Evolutionary conservation across 2,888 invertebrate genomes (phyloP), one percentile per base, ranked within the genome.

Genomic region (Dascillus cervinus): DNA sequence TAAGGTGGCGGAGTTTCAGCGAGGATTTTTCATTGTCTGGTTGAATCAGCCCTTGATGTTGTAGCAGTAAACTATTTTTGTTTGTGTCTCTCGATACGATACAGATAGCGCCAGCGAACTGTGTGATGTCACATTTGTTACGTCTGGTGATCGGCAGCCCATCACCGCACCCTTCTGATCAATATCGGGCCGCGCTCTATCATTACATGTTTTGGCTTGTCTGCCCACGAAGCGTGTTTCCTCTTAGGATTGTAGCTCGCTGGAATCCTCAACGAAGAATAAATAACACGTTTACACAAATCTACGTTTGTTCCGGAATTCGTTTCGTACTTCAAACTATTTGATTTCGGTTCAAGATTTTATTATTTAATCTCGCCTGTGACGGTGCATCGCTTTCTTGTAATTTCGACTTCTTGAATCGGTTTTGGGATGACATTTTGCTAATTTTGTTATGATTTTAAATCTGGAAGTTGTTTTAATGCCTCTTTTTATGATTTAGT

Each of bases 51-150:
- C 46, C 43, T 43, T 42, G 40, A 41, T 38, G 41, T n/a, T n/a
- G n/a, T 43, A 37, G 40, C 40, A 41, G 43, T 46, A 44, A 44
- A 46, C 48, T 44, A 47, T 49, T 49, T 49, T 46, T 44, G 46
- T 47, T 45, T 48, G 40, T 38, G 29, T 45, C 46, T 45, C 37
- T 36, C 37, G 34, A 32, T 39, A 8, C 17, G 22, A 37, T 46
- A 44, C 43, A 45, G 39, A 42, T 42, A 44, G 45, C 47, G 46
- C 43, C 53, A 50, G 46, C 46, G 49, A 53, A 50, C 46, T 50
- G 52, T 39, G 43, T 46, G 46, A 49, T 52, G 49, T 51, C 51
- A 47, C 51, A 52, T 53, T 53, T 54, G 52, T 53, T 47, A 49
- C 49, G 52, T 53, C 49, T 50, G 43, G 42, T 53, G 51, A 52